A percentile compares a stretch with the other conserved stretches of the same genome.
phyloP scores from a whole-genome alignment of 2,888 invertebrate species.

The Drosophila pullipes region DNA sequence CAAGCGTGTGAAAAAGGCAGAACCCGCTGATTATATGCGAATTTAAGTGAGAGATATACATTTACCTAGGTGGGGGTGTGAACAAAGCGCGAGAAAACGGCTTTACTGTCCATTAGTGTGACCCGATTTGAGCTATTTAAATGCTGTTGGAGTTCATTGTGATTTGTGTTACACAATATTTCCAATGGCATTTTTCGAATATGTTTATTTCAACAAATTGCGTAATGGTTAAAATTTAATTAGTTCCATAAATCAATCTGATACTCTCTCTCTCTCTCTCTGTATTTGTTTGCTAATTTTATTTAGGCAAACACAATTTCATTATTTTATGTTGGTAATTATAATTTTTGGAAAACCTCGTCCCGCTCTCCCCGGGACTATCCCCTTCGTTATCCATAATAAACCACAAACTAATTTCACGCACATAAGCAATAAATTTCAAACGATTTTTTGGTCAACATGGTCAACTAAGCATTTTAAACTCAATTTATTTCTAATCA shows the following conservation, averaged over 20 bases:
- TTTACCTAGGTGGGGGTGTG: slow-evolving; percentile 1
- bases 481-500: slow-evolving; percentile 58
- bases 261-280: not conserved
- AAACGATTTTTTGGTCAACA: slow-evolving; percentile 34
- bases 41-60: slow-evolving; percentile 6
- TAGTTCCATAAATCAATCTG: slow-evolving; percentile 21
- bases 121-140: slow-evolving; percentile 12
- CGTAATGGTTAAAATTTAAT: slow-evolving; percentile 4
- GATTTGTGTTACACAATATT: slow-evolving; percentile 10
- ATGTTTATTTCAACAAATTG: not conserved
- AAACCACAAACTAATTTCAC: slow-evolving; percentile 70
- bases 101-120: slow-evolving; percentile 14
- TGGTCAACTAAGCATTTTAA: slow-evolving; percentile 41
- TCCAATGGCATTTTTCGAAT: not conserved
- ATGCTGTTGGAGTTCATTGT: not conserved
- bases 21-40: slow-evolving; percentile 26
- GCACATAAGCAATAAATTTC: slow-evolving; percentile 53
- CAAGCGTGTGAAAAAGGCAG: slow-evolving; percentile 58
- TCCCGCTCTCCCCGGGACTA: too few relatives aligned
- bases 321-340: slow-evolving; percentile 61
- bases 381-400: slow-evolving; percentile 4
- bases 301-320: slow-evolving; percentile 42
- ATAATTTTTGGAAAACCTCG: slow-evolving; percentile 26
- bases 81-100: not conserved
- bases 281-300: slow-evolving; percentile 12